Evolutionary conservation across 2,797 vertebrate genomes (phyloP), one percentile per base, ranked within the genome.

Genomic region (Rhabdophis nuchalis): DNA sequence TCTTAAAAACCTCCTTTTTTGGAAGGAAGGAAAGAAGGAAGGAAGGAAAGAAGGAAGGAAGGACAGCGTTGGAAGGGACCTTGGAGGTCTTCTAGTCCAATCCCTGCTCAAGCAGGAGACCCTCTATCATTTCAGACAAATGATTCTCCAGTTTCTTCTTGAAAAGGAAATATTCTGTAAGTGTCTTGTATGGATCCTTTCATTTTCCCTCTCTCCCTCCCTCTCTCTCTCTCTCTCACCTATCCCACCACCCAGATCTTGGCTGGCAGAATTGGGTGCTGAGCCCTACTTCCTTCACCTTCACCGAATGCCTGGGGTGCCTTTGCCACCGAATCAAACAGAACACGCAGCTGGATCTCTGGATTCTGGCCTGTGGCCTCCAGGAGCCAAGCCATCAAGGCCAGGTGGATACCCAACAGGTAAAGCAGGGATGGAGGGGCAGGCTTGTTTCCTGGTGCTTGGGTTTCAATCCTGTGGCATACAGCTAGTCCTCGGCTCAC

Each of bases 221-320:
- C 20, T 9, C 7, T 9, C 8, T 0, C 4, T 29, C 10, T 2
- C 60, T 2, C 27, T n/a, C n/a, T 7, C 61, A 13, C 13, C 27
- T 5, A 1, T 16, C 12, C 57, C 29, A 1, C 18, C 86, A 12
- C 6, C 7, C 41, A 93, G 88, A 92, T 56, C 93, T 93, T 1
- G 64, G 72, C 54, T 93, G 90, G 90, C 53, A 86, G 3, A 82
- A 1, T 41, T 93, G 91, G 93, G 56, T 92, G 64, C 32, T 90
- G 12, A 46, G 60, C 32, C 88, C 88, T 0, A 3, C 14, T 1
- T 82, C 93, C 54, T 93, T 92, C 9, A 0, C 60, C 29, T 82
- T 92, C 90, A 85, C 85, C 3, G n/a, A 90, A 72, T 92, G 88
- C 57, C 8, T 90, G 13, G 82, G 90, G 0, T 91, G 90, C 60